phyloP scores from a whole-genome alignment of 2,888 invertebrate species.

The Gibbula magus region DNA sequence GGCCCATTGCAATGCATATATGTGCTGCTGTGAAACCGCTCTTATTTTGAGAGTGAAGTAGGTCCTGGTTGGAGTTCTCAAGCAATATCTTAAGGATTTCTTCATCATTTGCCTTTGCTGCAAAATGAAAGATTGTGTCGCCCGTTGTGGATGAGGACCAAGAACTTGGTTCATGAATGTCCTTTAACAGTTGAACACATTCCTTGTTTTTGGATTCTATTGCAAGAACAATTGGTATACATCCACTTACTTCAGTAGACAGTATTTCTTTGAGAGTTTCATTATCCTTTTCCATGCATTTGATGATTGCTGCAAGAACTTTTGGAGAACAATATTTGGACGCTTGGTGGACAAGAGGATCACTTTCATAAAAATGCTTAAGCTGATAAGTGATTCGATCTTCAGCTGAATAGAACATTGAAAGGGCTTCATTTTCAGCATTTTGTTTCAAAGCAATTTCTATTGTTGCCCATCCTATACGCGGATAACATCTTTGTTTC shows the following conservation, averaged over 20 bases:
- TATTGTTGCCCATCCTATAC: not conserved
- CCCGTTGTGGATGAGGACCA: not conserved
- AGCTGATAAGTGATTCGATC: not conserved
- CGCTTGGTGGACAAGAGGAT: not conserved
- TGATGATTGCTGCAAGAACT: not conserved
- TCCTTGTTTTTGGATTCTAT: not conserved
- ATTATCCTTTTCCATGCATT: not conserved
- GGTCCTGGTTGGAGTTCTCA: not conserved
- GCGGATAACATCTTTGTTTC: not conserved
- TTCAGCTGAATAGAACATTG: not conserved
- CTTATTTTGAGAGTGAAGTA: not conserved
- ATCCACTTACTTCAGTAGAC: not conserved
- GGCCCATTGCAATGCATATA: not conserved
- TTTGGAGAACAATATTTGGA: not conserved
- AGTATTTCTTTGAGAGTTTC: not conserved
- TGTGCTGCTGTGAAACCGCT: not conserved
- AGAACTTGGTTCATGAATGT: not conserved
- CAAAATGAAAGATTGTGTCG: constrained; percentile 8
- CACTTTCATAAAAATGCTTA: not conserved
- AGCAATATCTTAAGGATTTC: not conserved
- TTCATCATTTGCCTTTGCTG: not conserved
- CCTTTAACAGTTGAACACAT: not conserved
- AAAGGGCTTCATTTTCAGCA: not conserved
- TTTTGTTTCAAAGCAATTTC: not conserved
- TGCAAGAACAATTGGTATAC: not conserved